A percentile compares a stretch with the other conserved stretches of the same genome.
Evolutionary conservation across 2,113 vertebrate genomes (phyloP).

Genomic region (Dicaeum eximium): DNA sequence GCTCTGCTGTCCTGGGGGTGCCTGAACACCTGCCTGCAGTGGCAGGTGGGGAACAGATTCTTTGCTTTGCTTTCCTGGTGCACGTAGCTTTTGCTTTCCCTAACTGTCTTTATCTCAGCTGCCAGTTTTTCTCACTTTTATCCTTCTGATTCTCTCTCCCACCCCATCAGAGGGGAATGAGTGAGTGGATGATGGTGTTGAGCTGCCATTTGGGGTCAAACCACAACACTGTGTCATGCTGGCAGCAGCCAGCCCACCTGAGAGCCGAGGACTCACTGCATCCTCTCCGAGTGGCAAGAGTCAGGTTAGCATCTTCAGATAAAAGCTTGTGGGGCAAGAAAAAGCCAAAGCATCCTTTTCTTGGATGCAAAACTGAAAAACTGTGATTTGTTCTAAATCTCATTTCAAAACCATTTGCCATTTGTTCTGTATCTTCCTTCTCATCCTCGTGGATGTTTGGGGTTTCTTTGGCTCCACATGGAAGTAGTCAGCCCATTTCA

Average conservation of each 20-base stretch:
- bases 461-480: neutral
- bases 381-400: neutral
- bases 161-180: neutral
- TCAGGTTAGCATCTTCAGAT: neutral
- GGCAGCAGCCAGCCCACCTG: neutral
- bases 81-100: neutral
- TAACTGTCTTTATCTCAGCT: neutral
- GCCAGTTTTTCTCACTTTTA: neutral
- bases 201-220: neutral
- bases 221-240: neutral
- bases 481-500: neutral
- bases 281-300: neutral
- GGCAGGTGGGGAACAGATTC: neutral
- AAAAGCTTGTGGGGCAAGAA: neutral
- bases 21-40: neutral
- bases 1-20: neutral
- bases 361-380: neutral
- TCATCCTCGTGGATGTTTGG: rapidly evolving
- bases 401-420: neutral
- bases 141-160: neutral
- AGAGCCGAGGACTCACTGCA: rapidly evolving
- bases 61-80: neutral
- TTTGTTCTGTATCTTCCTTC: neutral
- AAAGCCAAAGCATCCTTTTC: neutral
- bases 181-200: neutral